phyloP scores from a whole-genome alignment of 2,797 vertebrate genomes.

The Cyclura pinguis region DNA sequence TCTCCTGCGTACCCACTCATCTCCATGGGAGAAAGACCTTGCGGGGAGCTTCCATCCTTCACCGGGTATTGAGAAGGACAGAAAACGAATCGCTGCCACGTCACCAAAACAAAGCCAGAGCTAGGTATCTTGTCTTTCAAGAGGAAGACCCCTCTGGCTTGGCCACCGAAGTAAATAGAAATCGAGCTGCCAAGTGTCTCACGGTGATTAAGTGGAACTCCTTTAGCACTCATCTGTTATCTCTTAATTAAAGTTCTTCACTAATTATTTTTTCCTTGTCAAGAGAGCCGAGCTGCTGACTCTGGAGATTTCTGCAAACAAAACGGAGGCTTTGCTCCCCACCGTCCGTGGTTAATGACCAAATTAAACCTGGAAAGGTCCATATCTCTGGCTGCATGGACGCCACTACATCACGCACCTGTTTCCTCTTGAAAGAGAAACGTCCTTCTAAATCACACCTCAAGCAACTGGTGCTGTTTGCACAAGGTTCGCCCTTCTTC shows the following conservation, averaged over 20 bases:
- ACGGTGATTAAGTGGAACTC: constrained; percentile 66
- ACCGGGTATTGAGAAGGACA: not conserved
- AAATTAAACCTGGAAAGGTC: constrained; percentile 70
- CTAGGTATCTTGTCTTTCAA: not conserved
- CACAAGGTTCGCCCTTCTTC: constrained; percentile 42
- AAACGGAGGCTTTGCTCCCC: constrained; percentile 39
- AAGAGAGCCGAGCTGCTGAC: constrained; percentile 73
- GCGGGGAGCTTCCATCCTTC: too few species aligned
- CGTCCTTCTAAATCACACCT: constrained; percentile 62
- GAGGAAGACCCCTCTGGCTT: constrained; percentile 1
- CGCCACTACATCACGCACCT: constrained; percentile 61
- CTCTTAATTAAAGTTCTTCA: constrained; percentile 78
- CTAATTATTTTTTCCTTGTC: constrained; percentile 77
- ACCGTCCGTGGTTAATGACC: constrained; percentile 65
- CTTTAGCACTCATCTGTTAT: constrained; percentile 75
- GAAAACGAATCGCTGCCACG: too few species aligned
- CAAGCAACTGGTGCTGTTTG: constrained; percentile 51
- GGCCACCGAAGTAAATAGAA: constrained; percentile 29
- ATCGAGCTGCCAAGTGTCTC: constrained; percentile 23
- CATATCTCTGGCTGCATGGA: constrained; percentile 66
- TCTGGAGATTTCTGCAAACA: constrained; percentile 73
- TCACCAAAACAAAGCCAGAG: not conserved
- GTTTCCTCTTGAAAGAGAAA: constrained; percentile 67
- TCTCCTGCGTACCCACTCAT: not conserved
- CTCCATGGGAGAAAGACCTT: not conserved